Conservation (phyloP, 2,797 vertebrate genomes). For the Ctenosaura bakeri region DNA sequence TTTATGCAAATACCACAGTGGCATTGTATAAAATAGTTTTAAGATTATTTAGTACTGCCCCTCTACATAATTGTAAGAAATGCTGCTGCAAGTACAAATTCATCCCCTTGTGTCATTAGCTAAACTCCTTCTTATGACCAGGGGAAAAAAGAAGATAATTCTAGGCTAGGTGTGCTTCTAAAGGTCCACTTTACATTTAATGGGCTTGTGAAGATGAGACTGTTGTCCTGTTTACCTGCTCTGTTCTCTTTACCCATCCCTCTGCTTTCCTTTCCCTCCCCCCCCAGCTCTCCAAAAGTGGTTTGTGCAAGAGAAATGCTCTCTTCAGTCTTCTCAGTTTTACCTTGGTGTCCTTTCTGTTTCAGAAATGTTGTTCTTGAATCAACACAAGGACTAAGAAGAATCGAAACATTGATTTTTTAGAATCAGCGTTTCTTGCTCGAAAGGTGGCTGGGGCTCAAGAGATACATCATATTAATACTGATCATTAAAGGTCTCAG, state of each 20-base stretch:
- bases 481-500: conserved; percentile 34
- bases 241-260: neutral
- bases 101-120: conserved; percentile 32
- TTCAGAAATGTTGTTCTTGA: conserved; percentile 72
- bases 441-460: conserved; percentile 68
- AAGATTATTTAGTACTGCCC: conserved; percentile 7
- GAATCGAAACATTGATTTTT: conserved; percentile 67
- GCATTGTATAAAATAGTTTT: conserved; percentile 26
- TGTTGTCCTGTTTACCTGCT: neutral
- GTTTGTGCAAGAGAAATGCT: conserved; percentile 62
- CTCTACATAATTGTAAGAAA: conserved; percentile 32
- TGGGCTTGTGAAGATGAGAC: neutral
- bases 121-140: conserved; percentile 20
- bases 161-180: conserved; percentile 11
- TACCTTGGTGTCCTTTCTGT: conserved; percentile 71
- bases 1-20: neutral
- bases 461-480: conserved; percentile 45
- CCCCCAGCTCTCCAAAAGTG: conserved; percentile 61
- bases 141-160: neutral
- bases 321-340: conserved; percentile 68
- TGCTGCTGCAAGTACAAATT: neutral
- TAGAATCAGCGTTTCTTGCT: conserved; percentile 69
- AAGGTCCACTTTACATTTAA: neutral
- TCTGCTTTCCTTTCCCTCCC: conserved; percentile 28
- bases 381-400: conserved; percentile 61